Percentiles rank a stretch among this genome's conserved stretches.
Conservation (phyloP, 2,888 invertebrate genomes). For the Apamea anceps region DNA sequence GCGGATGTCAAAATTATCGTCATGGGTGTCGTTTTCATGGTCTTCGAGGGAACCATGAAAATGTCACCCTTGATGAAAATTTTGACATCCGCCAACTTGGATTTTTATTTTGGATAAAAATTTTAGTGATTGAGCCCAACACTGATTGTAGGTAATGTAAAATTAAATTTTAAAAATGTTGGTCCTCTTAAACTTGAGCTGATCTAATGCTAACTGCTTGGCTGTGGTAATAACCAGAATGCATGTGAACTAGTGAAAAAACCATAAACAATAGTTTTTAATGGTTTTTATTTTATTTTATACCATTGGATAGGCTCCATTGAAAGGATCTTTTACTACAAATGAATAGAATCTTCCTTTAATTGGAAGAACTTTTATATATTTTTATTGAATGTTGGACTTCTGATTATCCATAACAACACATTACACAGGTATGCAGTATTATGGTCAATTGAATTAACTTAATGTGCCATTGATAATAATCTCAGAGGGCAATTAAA, state of each 20-base stretch:
- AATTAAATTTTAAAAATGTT: background rate
- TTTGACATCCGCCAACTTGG: too few species aligned
- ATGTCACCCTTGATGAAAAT: too few species aligned
- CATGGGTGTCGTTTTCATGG: too few species aligned
- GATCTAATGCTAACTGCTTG: background rate
- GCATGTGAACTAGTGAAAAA: background rate
- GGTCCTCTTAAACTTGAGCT: background rate
- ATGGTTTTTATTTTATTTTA: background rate
- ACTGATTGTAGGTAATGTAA: background rate
- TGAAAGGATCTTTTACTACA: background rate
- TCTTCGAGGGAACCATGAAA: too few species aligned
- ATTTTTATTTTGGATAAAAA: too few species aligned
- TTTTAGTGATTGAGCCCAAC: too few species aligned
- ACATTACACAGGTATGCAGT: background rate
- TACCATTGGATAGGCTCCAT: background rate
- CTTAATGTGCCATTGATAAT: background rate
- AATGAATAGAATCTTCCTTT: background rate
- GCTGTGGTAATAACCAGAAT: background rate
- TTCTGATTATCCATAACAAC: constrained; percentile 2
- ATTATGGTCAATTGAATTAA: background rate
- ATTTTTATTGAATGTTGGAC: background rate
- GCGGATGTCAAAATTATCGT: too few species aligned
- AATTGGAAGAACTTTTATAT: background rate
- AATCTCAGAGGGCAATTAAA: constrained; percentile 1
- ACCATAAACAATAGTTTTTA: background rate